These are phyloP conservation scores for Ormyrus pomaceus DNA, from an alignment of 2,888 invertebrate genomes.

Conservation along the genomic window DNA sequence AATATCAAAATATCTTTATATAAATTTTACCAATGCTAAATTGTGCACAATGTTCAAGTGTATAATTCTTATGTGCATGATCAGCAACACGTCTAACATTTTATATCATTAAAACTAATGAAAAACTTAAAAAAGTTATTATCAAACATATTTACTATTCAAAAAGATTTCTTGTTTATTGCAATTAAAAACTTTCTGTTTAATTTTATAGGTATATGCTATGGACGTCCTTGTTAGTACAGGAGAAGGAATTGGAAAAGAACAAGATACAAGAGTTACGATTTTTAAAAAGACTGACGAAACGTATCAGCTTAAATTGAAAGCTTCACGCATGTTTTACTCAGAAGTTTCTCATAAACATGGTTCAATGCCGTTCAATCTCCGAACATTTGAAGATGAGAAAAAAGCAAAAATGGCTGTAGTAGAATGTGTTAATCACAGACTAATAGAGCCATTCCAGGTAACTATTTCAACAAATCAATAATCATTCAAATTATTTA, in stretches of 20 bases:
- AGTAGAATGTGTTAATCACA: conserved; percentile 98
- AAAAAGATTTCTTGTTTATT: no score
- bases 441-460: conserved; percentile 98
- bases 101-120: no score
- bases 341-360: conserved; percentile 93
- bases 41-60: no score
- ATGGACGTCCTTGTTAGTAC: conserved; percentile 98
- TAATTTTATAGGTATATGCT: conserved; percentile 83
- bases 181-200: neutral
- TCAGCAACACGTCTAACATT: no score
- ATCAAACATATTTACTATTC: no score
- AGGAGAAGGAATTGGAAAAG: conserved; percentile 95
- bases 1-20: no score
- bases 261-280: conserved; percentile 95
- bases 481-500: no score
- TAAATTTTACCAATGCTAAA: no score
- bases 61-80: no score
- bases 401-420: conserved; percentile 98
- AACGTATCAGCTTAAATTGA: conserved; percentile 97
- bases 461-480: conserved; percentile 76
- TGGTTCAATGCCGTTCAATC: conserved; percentile 97
- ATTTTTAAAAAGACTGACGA: conserved; percentile 99
- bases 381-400: conserved; percentile 96
- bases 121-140: no score
- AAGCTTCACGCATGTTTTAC: conserved; percentile 94